phyloP scores from a whole-genome alignment of 2,797 vertebrate genomes.

The Triplophysa yarkandensis region DNA sequence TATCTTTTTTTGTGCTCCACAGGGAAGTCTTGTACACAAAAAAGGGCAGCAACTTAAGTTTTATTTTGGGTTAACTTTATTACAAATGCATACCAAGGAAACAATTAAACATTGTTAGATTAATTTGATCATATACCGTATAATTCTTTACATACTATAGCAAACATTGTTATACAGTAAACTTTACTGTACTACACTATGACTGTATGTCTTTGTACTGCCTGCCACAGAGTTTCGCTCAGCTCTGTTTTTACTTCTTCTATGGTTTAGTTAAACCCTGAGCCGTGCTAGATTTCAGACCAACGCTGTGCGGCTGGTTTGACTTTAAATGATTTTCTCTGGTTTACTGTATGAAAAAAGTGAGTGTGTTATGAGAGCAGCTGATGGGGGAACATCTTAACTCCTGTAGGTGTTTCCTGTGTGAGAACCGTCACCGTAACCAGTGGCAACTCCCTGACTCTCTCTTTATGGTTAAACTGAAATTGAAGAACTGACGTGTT shows the following conservation, averaged over 20 bases:
- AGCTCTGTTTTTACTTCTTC: neutral
- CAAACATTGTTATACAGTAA: neutral
- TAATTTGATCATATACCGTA: neutral
- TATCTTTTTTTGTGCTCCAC: too few species aligned
- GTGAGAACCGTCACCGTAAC: conserved; percentile 71
- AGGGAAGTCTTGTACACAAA: too few species aligned
- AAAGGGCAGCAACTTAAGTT: too few species aligned
- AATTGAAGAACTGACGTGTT: conserved; percentile 48
- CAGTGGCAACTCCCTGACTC: conserved; percentile 67
- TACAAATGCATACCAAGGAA: too few species aligned
- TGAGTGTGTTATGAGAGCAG: conserved; percentile 15
- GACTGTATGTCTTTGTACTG: neutral
- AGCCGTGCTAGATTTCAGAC: conserved; percentile 6
- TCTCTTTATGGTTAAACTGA: conserved; percentile 53
- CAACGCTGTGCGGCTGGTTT: neutral
- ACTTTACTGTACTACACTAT: neutral
- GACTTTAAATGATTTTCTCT: conserved; percentile 14
- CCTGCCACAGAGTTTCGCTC: neutral
- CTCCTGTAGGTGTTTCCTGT: conserved; percentile 74
- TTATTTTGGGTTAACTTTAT: too few species aligned
- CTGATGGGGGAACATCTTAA: conserved; percentile 48
- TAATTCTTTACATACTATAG: neutral
- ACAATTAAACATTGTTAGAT: too few species aligned
- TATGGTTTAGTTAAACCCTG: neutral
- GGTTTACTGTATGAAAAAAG: conserved; percentile 33